Evolutionary conservation across 2,888 invertebrate genomes (phyloP).

Genomic region (Pseudococcus viburni): DNA sequence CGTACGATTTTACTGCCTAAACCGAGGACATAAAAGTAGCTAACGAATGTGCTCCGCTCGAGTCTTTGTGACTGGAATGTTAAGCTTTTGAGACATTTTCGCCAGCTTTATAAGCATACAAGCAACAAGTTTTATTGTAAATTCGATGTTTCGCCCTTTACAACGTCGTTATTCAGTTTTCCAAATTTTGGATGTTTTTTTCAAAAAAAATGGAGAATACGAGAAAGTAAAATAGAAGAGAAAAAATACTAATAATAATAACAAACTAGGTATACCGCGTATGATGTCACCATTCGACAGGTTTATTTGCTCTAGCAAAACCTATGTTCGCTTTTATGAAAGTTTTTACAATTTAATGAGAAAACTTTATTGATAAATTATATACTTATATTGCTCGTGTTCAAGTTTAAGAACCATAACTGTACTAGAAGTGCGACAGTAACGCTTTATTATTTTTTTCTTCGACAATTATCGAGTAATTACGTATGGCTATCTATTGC

Average conservation of each 20-base stretch:
- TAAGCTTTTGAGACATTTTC: not conserved
- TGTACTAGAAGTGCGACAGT: not conserved
- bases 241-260: not conserved
- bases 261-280: not conserved
- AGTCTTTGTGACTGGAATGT: not conserved
- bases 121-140: slow-evolving; percentile 19
- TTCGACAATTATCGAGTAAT: not conserved
- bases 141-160: not conserved
- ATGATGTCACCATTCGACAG: not conserved
- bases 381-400: not conserved
- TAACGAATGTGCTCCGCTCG: not conserved
- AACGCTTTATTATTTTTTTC: not conserved
- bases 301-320: not conserved
- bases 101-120: not conserved
- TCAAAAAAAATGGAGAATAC: not conserved
- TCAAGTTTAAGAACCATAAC: not conserved
- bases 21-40: not conserved
- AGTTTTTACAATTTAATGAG: slow-evolving; percentile 24
- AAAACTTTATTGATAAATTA: slow-evolving; percentile 12
- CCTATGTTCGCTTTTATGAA: not conserved
- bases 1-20: not conserved
- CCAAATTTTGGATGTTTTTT: not conserved
- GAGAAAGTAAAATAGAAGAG: not conserved
- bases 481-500: not conserved
- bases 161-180: not conserved